phyloP scores from a whole-genome alignment of 2,888 invertebrate genomes.

The Sabatieria punctata region DNA sequence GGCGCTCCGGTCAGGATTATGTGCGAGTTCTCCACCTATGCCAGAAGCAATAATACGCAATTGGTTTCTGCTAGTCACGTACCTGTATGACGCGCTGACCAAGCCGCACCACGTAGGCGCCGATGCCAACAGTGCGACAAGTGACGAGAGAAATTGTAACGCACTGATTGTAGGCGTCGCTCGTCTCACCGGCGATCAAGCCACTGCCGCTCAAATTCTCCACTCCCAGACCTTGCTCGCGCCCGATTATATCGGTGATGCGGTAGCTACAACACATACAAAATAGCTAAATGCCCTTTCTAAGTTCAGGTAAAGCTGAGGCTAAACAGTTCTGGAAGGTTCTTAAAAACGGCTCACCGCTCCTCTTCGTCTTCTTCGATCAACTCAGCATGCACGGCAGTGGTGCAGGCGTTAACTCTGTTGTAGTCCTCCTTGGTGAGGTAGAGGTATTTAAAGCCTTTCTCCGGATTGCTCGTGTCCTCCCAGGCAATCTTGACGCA shows the following conservation, averaged over 20 bases:
- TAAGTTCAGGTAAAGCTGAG: too few species aligned
- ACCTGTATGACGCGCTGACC: conserved; percentile 60
- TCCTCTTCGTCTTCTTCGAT: conserved; percentile 72
- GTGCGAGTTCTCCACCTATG: conserved; percentile 84
- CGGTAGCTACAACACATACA: too few species aligned
- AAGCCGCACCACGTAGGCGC: conserved; percentile 80
- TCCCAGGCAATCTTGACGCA: conserved; percentile 80
- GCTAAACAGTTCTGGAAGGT: too few species aligned
- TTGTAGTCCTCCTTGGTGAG: conserved; percentile 71
- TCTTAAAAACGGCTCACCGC: too few species aligned
- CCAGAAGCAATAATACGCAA: not conserved
- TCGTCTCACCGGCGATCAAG: conserved; percentile 93
- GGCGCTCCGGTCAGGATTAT: conserved; percentile 89
- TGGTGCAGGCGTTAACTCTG: not conserved
- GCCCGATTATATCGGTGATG: conserved; percentile 81
- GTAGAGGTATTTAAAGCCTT: conserved; percentile 83
- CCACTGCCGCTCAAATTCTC: conserved; percentile 78
- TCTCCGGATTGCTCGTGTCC: conserved; percentile 70
- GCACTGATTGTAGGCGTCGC: conserved; percentile 78
- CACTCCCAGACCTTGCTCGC: conserved; percentile 74
- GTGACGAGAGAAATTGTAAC: conserved; percentile 92
- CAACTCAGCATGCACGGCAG: conserved; percentile 53
- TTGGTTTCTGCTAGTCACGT: not conserved
- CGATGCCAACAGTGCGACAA: conserved; percentile 93
- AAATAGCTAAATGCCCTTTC: too few species aligned